Percentiles rank a stretch among this genome's conserved stretches.
phyloP scores from a whole-genome alignment of 2,113 vertebrate genomes.

The Rhinoderma darwinii region DNA sequence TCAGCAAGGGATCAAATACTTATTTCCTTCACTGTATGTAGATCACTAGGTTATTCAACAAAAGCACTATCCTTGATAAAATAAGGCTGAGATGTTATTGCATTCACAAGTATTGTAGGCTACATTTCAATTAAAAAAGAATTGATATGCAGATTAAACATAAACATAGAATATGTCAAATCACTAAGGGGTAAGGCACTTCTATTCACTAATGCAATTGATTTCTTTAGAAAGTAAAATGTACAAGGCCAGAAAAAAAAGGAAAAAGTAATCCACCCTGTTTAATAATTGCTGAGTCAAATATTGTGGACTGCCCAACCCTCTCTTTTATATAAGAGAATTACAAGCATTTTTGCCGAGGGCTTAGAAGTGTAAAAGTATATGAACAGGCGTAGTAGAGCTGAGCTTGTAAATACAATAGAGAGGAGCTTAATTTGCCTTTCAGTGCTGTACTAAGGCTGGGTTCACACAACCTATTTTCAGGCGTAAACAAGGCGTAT shows the following conservation, averaged over 20 bases:
- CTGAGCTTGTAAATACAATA: neutral
- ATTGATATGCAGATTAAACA: neutral
- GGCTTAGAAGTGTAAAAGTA: neutral
- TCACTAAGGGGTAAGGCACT: neutral
- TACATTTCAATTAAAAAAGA: neutral
- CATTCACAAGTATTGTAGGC: no score
- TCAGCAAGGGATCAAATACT: no score
- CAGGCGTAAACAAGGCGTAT: no score
- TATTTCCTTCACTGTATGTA: no score
- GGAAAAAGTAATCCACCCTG: constrained; percentile 25
- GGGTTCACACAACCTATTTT: no score
- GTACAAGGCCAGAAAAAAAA: neutral
- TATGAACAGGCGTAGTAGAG: neutral
- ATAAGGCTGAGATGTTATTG: neutral
- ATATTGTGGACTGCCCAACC: neutral
- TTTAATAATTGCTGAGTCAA: constrained; percentile 22
- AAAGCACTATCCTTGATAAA: neutral
- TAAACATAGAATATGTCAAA: neutral
- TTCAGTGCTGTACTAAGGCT: neutral
- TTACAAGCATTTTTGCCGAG: neutral
- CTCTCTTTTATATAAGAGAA: neutral
- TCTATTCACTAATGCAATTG: neutral
- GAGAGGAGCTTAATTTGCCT: neutral
- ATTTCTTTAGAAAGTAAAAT: neutral
- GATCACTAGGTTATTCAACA: no score